Base-by-base conservation (phyloP, 2,888 invertebrate species). In the Eilema caniola region DNA sequence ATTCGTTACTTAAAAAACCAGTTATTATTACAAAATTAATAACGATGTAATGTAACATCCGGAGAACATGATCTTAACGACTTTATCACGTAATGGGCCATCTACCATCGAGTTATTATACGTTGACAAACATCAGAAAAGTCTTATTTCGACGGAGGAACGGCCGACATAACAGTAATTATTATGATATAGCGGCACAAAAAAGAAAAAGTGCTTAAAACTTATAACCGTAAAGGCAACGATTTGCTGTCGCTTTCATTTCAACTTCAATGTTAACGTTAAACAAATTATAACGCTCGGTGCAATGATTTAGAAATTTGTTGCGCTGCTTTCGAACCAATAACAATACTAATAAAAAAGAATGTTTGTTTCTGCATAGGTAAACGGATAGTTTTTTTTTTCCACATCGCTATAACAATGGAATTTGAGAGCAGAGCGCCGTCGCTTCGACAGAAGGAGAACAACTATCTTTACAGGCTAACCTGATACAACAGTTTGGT, bases 291-390 rank as follows among this genome's bases (percentile, higher is more conserved):
- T 81, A 68, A 81, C 79, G 71, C 60, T 67, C 69, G 25, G 71
- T 31, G 82, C 71, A 79, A 81, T 76, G 74, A 76, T 79, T 81
- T 81, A 81, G 80, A 81, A 81, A 81, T 71, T 78, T 28, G 72
- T 70, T 28, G 64, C 63, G 69, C 69, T 67, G 73, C 80, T 81
- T 81, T 81, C 82, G 67, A 81, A 79, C 70, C 63, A 14, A 62
- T 62, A 61, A n/a, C n/a, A n/a, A 60, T 66, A 66, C 33, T 37
- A 33, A 47, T n/a, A 8, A n/a, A 10, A n/a, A n/a, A n/a, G n/a
- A 47, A 47, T 47, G 47, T 20, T 47, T 47, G 20, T 47, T 47
- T 47, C 20, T 47, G 20, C 20, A 41, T 37, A 37, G 37, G 2
- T 12, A 37, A 12, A 37, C 33, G 10, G 10, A 33, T n/a, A n/a